Base-by-base conservation (phyloP, 2,113 vertebrate species). In the Nansenia antarctica region DNA sequence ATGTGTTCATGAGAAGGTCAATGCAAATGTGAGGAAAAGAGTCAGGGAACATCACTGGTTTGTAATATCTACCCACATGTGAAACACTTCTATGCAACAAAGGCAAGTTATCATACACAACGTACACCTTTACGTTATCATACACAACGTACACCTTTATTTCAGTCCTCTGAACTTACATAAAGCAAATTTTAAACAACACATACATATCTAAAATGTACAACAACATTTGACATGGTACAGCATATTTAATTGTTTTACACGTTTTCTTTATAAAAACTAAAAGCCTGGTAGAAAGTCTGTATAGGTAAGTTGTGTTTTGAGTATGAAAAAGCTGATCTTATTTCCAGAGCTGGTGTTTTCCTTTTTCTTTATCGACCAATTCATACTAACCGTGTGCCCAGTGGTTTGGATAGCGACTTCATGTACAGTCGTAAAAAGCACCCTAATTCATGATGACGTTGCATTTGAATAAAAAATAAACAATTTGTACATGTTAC, bases 381-480 rank as follows among this genome's bases (percentile, higher is more conserved):
- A 39, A 20, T 12, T 55, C 58, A 62, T 52, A 62, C 45, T 39
- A 55, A 11, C 15, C 12, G 29, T 14, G 24, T 15, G 52, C 24
- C 52, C 24, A 72, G 64, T 72, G 47, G 67, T 70, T 76, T 53
- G 45, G 39, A 65, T 42, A 31, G 37, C 31, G 62, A 65, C 49
- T 42, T 62, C 34, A 45, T 67, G 15, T 68, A 71, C 57, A 67
- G 27, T 47, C 64, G 45, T 67, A 60, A 9, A 65, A 45, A 64
- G 70, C 42, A 78, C 30, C 62, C 62, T 29, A 57, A 49, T 61
- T 72, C 49, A 57, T 60, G 66, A 67, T 62, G 58, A 76, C 60
- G 54, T 61, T 61, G 57, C 58, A 71, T 67, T 74, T 58, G 67
- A 73, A 77, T 84, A 75, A 57, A 84, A 84, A 79, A 76, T 66